Evolutionary conservation across 2,113 vertebrate genomes (phyloP), one percentile per base, ranked within the genome.

Genomic region (Notiomystis cincta): DNA sequence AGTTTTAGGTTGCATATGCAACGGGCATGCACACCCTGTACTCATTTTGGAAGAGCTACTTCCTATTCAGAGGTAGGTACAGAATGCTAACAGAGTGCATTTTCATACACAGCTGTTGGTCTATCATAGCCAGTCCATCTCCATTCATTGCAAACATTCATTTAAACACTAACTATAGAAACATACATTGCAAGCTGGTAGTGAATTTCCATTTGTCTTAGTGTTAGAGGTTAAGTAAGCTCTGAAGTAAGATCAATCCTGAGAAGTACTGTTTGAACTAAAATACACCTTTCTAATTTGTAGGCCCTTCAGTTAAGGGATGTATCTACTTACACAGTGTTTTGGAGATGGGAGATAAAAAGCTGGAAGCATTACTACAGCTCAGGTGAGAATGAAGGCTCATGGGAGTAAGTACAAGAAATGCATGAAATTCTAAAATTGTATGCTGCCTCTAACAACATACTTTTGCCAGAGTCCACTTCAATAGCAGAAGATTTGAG

Each of bases 181-280:
- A 89, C 48, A 45, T 4, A 50, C 16, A 57, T 50, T 37, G 61
- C 0, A 0, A 91, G 66, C 40, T 45, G 48, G 38, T 11, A 65
- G 53, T 22, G 45, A 79, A 91, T 92, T 91, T 93, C 62, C 75
- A 79, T 67, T 85, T 82, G 33, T 73, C 62, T 89, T 73, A 14
- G 57, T 80, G 84, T 91, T 84, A 95, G 82, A 96, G 87, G 93
- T 96, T 95, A 96, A 96, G 62, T 85, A 87, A 94, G 57, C 65
- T 94, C 84, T 95, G 67, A 87, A 69, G 62, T 61, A 82, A 65
- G 81, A 83, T 82, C 87, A 95, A 21, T 83, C 77, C 48, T 54
- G 33, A 89, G 42, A 67, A 93, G 57, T 45, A 64, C 53, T 65
- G 45, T 84, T 91, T 91, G 89, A 96, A 91, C 73, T 84, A 69